These are phyloP conservation scores for Mus musculus DNA, from an alignment of 2,113 vertebrate genomes.

Conservation along the genomic window DNA sequence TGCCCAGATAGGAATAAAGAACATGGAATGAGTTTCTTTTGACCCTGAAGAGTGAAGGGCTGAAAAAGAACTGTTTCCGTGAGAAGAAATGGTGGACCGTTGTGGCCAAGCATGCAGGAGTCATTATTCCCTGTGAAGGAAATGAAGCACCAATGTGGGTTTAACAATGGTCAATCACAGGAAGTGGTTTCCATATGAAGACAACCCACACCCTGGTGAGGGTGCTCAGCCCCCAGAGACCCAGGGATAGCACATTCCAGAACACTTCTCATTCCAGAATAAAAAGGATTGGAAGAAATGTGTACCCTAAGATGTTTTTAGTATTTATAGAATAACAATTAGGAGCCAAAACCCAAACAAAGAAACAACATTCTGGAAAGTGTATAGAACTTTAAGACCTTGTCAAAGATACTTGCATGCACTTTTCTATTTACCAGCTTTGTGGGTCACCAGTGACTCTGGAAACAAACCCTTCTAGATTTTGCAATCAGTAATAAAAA, in stretches of 20 bases:
- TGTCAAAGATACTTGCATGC: not conserved
- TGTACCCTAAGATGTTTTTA: not conserved
- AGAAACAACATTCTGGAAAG: not conserved
- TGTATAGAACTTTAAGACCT: not conserved
- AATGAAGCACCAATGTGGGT: not conserved
- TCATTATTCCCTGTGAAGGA: conserved; percentile 14
- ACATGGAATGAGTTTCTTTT: not conserved
- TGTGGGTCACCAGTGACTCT: not conserved
- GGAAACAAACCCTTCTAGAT: not conserved
- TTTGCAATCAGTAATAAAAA: not conserved
- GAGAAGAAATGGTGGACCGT: conserved; percentile 8
- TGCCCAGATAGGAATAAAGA: not conserved
- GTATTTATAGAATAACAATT: conserved; percentile 23
- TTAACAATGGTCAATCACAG: conserved; percentile 42
- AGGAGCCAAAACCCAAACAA: not conserved
- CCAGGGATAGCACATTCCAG: not conserved
- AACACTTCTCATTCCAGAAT: conserved; percentile 17
- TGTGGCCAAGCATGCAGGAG: not conserved
- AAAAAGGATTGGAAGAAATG: not conserved
- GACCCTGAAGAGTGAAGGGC: conserved; percentile 10
- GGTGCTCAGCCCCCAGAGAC: not conserved
- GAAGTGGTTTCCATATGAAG: conserved; percentile 14
- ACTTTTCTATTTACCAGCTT: not conserved
- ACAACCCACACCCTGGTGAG: not conserved
- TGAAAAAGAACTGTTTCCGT: conserved; percentile 12